These are phyloP conservation scores for Sturmia bella DNA, from an alignment of 2,888 invertebrate genomes.

Conservation along the genomic window DNA sequence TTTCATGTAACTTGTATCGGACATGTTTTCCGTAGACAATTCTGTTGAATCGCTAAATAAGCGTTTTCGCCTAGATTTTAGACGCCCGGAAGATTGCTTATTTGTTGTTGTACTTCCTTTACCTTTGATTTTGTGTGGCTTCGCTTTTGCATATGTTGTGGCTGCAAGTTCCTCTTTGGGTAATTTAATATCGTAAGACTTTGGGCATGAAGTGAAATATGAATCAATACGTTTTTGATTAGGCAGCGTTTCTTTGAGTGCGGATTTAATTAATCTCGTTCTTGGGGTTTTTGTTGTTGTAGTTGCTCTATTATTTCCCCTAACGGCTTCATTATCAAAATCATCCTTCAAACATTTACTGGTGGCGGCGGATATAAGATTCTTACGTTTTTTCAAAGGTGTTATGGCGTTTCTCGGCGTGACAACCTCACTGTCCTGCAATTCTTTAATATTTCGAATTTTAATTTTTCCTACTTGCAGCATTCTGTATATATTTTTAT, in stretches of 20 bases:
- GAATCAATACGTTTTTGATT: slow-evolving; percentile 75
- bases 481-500: slow-evolving; percentile 34
- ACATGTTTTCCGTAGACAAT: neutral
- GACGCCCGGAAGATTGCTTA: neutral
- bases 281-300: slow-evolving; percentile 3
- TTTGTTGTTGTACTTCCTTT: neutral
- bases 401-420: slow-evolving; percentile 11
- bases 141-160: slow-evolving; percentile 6
- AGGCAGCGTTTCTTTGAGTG: slow-evolving; percentile 71
- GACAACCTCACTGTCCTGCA: slow-evolving; percentile 13
- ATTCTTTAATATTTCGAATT: slow-evolving; percentile 58
- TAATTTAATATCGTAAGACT: slow-evolving; percentile 72
- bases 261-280: slow-evolving; percentile 20
- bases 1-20: neutral
- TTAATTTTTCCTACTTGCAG: slow-evolving; percentile 38
- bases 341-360: neutral
- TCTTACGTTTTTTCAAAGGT: slow-evolving; percentile 50
- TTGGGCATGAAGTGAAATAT: slow-evolving; percentile 75
- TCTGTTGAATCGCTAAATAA: slow-evolving; percentile 70
- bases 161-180: slow-evolving; percentile 11
- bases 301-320: neutral
- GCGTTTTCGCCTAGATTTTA: slow-evolving; percentile 73
- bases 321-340: neutral
- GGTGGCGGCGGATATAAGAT: slow-evolving; percentile 6
- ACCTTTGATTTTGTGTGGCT: slow-evolving; percentile 1